Evolutionary conservation across 2,797 vertebrate genomes (phyloP), one percentile per base, ranked within the genome.

Genomic region (Valencia hispanica): DNA sequence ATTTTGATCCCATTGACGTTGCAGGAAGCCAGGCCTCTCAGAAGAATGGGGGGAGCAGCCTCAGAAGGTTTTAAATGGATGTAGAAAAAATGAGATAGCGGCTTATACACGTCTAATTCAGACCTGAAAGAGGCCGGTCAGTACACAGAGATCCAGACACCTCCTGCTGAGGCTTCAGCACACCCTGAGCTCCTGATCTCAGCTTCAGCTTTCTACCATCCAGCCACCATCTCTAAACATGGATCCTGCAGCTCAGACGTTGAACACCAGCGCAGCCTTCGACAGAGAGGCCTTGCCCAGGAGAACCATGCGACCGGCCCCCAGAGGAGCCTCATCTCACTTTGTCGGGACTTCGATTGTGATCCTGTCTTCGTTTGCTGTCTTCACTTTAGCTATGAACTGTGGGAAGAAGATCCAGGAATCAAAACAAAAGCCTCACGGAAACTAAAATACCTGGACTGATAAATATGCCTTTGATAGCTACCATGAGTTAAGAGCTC

Each of bases 311-410:
- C 89, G 88, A 74, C 79, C 39, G 0, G 57, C 79, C 2, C 71
- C 78, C 34, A 81, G 93, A 70, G 93, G 95, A 65, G 94, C 94
- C 1, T 95, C 95, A 0, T 94, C 94, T 41, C 92, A 94, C 66
- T 95, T 96, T 65, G 95, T 96, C 51, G 87, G 94, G 75, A 94
- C 87, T 79, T 93, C 94, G 1, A 94, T 95, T 18, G 48, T 93
- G 47, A 95, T 95, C 85, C 88, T 95, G 77, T 95, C 94, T 6
- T 94, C 94, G 0, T 96, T 95, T 47, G 89, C 93, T 0, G 79
- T 93, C 57, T 94, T 94, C 36, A 91, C 92, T 11, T 87, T 95
- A 55, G 94, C 93, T 14, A 95, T 95, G 95, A 95, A 95, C 92
- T 94, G 88, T 66, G 93, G 94, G 72, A 95, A 96, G 85, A 94